Percentiles rank a stretch among this genome's conserved stretches.
phyloP scores from a whole-genome alignment of 2,113 vertebrate species.

The Bubo bubo region DNA sequence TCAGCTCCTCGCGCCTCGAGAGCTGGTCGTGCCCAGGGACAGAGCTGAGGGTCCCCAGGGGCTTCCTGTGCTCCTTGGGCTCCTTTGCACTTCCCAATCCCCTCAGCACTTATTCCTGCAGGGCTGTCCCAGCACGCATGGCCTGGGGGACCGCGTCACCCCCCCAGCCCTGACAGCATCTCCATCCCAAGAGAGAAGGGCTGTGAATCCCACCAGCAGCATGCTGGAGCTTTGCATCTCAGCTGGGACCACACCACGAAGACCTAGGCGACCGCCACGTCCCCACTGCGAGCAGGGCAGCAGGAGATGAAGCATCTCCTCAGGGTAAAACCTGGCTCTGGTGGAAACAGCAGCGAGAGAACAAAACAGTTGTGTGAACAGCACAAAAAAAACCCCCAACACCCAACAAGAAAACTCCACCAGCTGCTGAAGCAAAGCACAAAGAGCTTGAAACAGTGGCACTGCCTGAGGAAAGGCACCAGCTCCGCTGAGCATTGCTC shows the following conservation, averaged over 20 bases:
- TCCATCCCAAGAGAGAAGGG: background rate
- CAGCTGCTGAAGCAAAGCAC: background rate
- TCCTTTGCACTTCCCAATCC: background rate
- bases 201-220: background rate
- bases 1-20: background rate
- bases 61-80: background rate
- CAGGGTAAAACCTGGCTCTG: rapidly evolving
- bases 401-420: background rate
- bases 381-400: background rate
- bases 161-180: rapidly evolving
- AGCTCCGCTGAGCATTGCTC: background rate
- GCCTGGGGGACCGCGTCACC: rapidly evolving
- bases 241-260: rapidly evolving
- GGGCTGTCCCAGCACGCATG: rapidly evolving
- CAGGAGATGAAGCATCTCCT: background rate
- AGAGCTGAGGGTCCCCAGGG: background rate
- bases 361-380: rapidly evolving
- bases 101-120: background rate
- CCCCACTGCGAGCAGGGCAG: background rate
- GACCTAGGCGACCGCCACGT: rapidly evolving
- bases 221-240: background rate
- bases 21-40: background rate
- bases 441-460: background rate
- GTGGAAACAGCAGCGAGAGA: too few species aligned
- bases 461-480: background rate